phyloP scores from a whole-genome alignment of 2,797 vertebrate genomes.

The Sphenopsis melanotis region DNA sequence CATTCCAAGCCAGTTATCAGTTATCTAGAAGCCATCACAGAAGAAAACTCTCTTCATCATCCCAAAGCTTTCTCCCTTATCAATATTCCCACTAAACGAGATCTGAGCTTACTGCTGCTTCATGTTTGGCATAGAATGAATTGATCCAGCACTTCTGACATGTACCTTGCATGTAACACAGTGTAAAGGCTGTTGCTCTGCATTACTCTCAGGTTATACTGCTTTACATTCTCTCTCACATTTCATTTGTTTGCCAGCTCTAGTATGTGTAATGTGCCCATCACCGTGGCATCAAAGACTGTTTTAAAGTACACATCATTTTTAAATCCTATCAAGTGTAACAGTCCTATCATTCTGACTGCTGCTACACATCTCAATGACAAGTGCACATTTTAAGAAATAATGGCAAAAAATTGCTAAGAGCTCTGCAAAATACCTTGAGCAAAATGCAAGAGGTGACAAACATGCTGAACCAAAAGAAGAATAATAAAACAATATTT shows the following conservation, averaged over 20 bases:
- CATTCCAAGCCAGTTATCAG: not conserved
- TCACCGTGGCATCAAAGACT: constrained; percentile 39
- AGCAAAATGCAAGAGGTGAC: not conserved
- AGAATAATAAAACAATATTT: not conserved
- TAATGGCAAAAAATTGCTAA: not conserved
- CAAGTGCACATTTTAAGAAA: constrained; percentile 37
- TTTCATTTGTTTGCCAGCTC: constrained; percentile 5
- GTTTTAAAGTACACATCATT: constrained; percentile 44
- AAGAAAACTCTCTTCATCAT: not conserved
- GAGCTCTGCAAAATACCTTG: not conserved
- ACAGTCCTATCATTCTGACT: constrained; percentile 27
- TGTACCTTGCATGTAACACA: not conserved
- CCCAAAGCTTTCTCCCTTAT: not conserved
- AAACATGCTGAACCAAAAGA: not conserved
- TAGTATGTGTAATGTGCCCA: not conserved
- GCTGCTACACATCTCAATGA: constrained; percentile 30
- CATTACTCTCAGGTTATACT: not conserved
- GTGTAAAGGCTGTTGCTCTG: not conserved
- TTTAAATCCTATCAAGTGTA: constrained; percentile 65
- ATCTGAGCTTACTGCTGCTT: not conserved
- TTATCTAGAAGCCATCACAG: not conserved
- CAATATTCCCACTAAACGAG: not conserved
- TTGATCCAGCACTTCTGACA: not conserved
- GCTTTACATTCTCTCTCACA: not conserved
- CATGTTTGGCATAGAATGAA: not conserved